Conservation (phyloP, 1,140 invertebrate genomes). For the Temnothorax longispinosus region DNA sequence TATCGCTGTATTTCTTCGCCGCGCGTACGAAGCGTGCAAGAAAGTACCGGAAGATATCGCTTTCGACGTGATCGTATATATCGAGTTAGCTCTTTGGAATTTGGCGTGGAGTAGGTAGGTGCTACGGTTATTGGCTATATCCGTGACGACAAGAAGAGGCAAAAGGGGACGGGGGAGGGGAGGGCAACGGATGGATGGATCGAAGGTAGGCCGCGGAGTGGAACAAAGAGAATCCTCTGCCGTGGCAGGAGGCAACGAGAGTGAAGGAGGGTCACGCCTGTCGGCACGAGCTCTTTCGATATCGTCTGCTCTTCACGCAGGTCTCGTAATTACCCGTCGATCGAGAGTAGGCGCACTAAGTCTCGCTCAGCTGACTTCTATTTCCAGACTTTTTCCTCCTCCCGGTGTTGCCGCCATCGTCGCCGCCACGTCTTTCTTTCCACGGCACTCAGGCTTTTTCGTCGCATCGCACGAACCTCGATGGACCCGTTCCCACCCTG, state of each 20-base stretch:
- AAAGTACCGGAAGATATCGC: slow-evolving; percentile 45
- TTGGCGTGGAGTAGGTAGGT: slow-evolving; percentile 77
- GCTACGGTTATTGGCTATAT: slow-evolving; percentile 75
- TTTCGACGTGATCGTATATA: slow-evolving; percentile 3
- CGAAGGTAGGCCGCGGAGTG: slow-evolving; percentile 29
- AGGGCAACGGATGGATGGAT: neutral
- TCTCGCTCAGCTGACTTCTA: slow-evolving; percentile 61
- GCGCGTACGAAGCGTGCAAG: neutral
- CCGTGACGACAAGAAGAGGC: slow-evolving; percentile 56
- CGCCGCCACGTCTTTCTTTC: slow-evolving; percentile 60
- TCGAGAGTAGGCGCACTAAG: slow-evolving; percentile 66
- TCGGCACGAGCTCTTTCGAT: slow-evolving; percentile 83
- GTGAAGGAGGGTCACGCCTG: slow-evolving; percentile 80
- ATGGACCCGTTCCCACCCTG: slow-evolving; percentile 68
- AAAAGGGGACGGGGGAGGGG: neutral
- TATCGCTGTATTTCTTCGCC: neutral
- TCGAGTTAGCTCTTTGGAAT: slow-evolving; percentile 67
- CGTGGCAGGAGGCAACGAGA: slow-evolving; percentile 58
- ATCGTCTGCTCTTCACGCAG: slow-evolving; percentile 81
- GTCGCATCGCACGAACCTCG: slow-evolving; percentile 35
- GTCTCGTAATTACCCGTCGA: slow-evolving; percentile 82
- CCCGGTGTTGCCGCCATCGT: slow-evolving; percentile 1
- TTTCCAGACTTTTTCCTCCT: slow-evolving; percentile 51
- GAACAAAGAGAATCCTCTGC: slow-evolving; percentile 66
- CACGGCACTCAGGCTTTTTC: slow-evolving; percentile 66